Evolutionary conservation across 2,797 vertebrate species (phyloP).

Genomic region (Sebastes miniatus): DNA sequence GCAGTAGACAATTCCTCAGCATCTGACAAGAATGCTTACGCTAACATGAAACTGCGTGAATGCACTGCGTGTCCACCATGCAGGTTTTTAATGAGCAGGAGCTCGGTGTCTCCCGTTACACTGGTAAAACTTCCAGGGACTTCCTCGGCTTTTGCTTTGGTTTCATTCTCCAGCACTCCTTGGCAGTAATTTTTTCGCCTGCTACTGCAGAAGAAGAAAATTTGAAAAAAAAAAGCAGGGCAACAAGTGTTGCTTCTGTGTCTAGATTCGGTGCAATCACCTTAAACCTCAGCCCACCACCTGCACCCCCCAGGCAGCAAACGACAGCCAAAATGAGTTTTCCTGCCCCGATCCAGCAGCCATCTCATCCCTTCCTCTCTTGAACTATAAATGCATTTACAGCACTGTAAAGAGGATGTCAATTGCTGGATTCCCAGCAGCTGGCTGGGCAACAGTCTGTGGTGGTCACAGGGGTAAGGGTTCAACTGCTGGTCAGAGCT

Average conservation of each 20-base stretch:
- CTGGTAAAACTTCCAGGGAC: conserved; percentile 18
- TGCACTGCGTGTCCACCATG: not conserved
- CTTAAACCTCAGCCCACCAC: conserved; percentile 25
- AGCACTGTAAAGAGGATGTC: conserved; percentile 82
- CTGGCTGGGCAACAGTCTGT: conserved; percentile 62
- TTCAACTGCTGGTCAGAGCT: conserved; percentile 76
- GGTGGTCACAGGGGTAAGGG: conserved; percentile 68
- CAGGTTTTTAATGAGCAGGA: conserved; percentile 39
- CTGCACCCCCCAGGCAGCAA: conserved; percentile 21
- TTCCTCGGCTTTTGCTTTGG: not conserved
- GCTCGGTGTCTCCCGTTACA: conserved; percentile 29
- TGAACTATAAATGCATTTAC: conserved; percentile 77
- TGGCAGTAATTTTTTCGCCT: not conserved
- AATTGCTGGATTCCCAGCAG: conserved; percentile 74
- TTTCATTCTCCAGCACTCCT: conserved; percentile 9
- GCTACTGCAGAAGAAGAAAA: conserved; percentile 6
- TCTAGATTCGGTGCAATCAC: conserved; percentile 27
- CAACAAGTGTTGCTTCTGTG: conserved; percentile 19
- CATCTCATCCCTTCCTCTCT: conserved; percentile 57
- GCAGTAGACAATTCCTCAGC: not conserved
- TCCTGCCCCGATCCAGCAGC: conserved; percentile 53
- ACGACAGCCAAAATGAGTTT: conserved; percentile 57
- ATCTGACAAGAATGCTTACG: conserved; percentile 14
- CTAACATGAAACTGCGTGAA: not conserved
- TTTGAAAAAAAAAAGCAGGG: not conserved